Evolutionary conservation across 1,140 invertebrate species (phyloP).

Genomic region (Conopomorpha cramerella): DNA sequence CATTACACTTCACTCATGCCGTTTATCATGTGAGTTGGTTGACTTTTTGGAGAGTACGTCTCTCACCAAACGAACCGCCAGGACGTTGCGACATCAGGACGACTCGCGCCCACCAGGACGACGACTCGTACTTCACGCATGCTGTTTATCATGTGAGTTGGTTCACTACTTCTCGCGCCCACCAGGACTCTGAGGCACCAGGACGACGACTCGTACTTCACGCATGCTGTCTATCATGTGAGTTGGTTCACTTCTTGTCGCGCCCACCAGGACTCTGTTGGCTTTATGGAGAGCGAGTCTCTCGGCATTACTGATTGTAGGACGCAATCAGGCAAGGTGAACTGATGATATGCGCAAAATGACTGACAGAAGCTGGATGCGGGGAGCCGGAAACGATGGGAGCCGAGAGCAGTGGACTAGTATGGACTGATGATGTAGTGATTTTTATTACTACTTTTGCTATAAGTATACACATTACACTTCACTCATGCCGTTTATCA

Average conservation of each 20-base stretch:
- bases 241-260: slow-evolving; percentile 9
- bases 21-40: not conserved
- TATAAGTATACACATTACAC: no score
- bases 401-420: no score
- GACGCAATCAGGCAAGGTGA: not conserved
- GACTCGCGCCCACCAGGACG: slow-evolving; percentile 79
- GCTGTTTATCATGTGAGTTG: slow-evolving; percentile 34
- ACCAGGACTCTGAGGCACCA: slow-evolving; percentile 78
- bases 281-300: not conserved
- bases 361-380: no score
- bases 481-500: slow-evolving; percentile 13
- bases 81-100: slow-evolving; percentile 64
- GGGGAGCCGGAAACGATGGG: no score
- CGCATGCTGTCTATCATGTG: slow-evolving; percentile 65
- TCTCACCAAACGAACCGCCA: slow-evolving; percentile 71
- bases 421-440: no score
- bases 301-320: no score
- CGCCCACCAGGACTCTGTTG: not conserved
- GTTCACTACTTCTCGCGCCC: slow-evolving; percentile 90
- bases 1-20: slow-evolving; percentile 19
- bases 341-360: no score
- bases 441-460: no score
- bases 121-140: slow-evolving; percentile 77
- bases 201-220: slow-evolving; percentile 81
- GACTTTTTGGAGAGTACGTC: no score